phyloP scores from a whole-genome alignment of 92 coral and sea anemone genomes.

The Siderastrea radians region DNA sequence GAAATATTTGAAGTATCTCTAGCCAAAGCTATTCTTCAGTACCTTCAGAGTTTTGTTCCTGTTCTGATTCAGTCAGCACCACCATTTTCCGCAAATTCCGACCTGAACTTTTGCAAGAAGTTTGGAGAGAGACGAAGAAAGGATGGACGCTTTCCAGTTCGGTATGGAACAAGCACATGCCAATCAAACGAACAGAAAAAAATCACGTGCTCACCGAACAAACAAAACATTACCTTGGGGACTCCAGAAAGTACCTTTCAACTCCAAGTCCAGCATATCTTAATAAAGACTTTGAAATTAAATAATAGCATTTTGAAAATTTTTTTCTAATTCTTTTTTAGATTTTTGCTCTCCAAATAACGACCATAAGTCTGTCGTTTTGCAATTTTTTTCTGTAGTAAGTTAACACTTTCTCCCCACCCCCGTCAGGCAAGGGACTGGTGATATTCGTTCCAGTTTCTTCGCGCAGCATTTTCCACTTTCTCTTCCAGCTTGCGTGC shows the following conservation, averaged over 20 bases:
- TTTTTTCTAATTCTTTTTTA: too few species aligned
- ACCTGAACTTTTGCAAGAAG: slow-evolving; percentile 9
- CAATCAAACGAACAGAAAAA: slow-evolving; percentile 25
- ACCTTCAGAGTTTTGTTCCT: slow-evolving; percentile 52
- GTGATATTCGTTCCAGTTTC: slow-evolving; percentile 9
- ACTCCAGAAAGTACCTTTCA: background rate
- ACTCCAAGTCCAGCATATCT: background rate
- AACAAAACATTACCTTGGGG: background rate
- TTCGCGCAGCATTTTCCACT: background rate
- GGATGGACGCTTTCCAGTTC: background rate
- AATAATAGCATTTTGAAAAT: background rate
- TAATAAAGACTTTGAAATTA: background rate
- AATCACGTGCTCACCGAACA: slow-evolving; percentile 16
- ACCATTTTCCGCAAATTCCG: slow-evolving; percentile 19
- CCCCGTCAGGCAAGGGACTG: background rate
- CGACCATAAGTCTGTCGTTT: background rate
- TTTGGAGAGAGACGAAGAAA: background rate
- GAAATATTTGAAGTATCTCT: background rate
- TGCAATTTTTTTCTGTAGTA: background rate
- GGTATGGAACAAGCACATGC: slow-evolving; percentile 36
- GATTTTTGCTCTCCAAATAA: background rate
- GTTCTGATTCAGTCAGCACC: slow-evolving; percentile 20
- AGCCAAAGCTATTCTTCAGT: background rate
- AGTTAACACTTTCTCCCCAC: slow-evolving; percentile 9
- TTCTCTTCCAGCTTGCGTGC: slow-evolving; percentile 7